Evolutionary conservation across 2,113 vertebrate species (phyloP).

Genomic region (Nestor notabilis): DNA sequence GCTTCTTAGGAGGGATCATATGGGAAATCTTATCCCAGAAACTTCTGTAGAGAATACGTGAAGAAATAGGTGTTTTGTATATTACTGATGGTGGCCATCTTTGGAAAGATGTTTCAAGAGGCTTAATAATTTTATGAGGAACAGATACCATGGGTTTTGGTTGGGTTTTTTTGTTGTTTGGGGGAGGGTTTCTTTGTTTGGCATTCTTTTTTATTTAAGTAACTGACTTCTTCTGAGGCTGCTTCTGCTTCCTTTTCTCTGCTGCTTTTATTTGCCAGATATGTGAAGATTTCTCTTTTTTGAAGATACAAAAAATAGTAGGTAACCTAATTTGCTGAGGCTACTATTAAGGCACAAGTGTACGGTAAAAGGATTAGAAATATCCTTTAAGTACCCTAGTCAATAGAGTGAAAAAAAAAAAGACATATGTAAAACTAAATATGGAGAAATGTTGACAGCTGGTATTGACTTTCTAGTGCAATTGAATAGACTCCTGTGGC

Average conservation of each 20-base stretch:
- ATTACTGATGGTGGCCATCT: neutral
- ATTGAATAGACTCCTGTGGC: neutral
- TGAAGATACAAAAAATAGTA: neutral
- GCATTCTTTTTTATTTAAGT: neutral
- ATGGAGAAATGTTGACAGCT: neutral
- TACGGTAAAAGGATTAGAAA: neutral
- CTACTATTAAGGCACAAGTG: neutral
- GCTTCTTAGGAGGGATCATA: neutral
- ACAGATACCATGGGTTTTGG: neutral
- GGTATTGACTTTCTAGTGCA: neutral
- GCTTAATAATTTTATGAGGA: neutral
- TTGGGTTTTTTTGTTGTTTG: neutral
- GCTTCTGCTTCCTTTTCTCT: neutral
- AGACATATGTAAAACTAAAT: neutral
- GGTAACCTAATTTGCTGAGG: neutral
- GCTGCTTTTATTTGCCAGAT: neutral
- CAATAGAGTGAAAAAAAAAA: neutral
- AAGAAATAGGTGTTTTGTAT: neutral
- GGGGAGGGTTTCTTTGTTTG: neutral
- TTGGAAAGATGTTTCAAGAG: neutral
- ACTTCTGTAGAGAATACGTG: neutral
- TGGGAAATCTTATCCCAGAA: neutral
- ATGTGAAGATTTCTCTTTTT: neutral
- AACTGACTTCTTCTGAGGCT: neutral
- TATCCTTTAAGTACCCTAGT: neutral